These are phyloP conservation scores for Eulemur rubriventer DNA, from an alignment of 2,797 vertebrate genomes.

Conservation along the genomic window DNA sequence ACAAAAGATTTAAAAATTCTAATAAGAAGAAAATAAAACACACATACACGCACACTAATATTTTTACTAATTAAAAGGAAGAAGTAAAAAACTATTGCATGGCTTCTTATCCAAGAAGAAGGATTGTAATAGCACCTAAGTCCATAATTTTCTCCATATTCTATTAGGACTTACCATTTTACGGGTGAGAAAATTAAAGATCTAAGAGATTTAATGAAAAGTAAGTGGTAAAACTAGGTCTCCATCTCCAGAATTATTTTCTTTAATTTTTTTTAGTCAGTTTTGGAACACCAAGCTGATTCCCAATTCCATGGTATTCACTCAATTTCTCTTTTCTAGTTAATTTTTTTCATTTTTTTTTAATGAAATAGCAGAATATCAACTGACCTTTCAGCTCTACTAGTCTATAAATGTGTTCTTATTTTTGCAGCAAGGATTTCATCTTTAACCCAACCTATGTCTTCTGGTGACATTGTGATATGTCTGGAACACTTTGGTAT, in stretches of 20 bases:
- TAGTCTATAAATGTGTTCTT: background rate
- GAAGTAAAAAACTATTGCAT: background rate
- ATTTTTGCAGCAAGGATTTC: background rate
- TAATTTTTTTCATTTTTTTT: background rate
- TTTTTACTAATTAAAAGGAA: background rate
- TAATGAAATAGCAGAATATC: background rate
- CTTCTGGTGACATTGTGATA: background rate
- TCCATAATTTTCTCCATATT: constrained; percentile 5
- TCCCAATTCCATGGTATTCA: background rate
- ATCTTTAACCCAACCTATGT: background rate
- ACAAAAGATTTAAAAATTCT: background rate
- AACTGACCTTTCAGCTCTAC: background rate
- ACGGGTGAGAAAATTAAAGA: constrained; percentile 8
- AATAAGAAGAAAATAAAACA: background rate
- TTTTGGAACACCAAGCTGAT: background rate
- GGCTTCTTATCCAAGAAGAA: background rate
- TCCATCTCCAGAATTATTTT: background rate
- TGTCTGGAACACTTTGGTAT: background rate
- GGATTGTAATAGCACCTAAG: background rate
- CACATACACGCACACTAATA: background rate
- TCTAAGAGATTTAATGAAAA: background rate
- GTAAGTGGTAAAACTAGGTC: background rate
- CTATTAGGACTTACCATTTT: background rate
- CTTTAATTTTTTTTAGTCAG: background rate
- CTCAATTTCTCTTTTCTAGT: background rate